Conservation (phyloP, 2,113 vertebrate species). For the Stictonetta naevosa region DNA sequence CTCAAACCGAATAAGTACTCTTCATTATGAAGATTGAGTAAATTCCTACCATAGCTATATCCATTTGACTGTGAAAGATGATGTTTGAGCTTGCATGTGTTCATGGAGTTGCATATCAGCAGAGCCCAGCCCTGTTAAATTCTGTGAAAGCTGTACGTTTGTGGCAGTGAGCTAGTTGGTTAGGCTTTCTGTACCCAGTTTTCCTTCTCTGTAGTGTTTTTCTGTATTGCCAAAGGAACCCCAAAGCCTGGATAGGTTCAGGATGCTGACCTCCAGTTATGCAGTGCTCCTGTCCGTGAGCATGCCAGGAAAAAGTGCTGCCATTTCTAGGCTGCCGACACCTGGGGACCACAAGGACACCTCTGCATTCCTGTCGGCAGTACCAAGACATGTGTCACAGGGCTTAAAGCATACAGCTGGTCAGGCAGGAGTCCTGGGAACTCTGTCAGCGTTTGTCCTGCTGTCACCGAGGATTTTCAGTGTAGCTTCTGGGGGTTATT, state of each 20-base stretch:
- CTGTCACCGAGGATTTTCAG: background rate
- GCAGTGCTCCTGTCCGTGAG: background rate
- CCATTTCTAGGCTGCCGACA: background rate
- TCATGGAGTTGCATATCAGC: background rate
- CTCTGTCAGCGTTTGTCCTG: background rate
- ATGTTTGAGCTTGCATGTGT: background rate
- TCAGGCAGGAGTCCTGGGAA: background rate
- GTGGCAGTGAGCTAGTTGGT: background rate
- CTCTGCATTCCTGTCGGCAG: fast-evolving
- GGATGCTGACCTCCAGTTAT: background rate
- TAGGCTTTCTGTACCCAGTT: background rate
- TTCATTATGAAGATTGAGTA: background rate
- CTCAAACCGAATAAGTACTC: background rate
- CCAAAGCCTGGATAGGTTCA: background rate
- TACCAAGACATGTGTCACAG: fast-evolving
- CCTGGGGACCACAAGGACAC: background rate
- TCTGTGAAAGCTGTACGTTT: background rate
- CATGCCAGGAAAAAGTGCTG: background rate
- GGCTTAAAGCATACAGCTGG: background rate
- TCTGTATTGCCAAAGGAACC: background rate
- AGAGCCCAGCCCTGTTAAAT: background rate
- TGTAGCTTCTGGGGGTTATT: background rate
- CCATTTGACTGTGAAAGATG: background rate
- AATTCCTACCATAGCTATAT: fast-evolving
- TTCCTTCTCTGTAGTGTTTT: fast-evolving